phyloP scores from a whole-genome alignment of 2,888 invertebrate species.

The Lasioglossum calceatum region DNA sequence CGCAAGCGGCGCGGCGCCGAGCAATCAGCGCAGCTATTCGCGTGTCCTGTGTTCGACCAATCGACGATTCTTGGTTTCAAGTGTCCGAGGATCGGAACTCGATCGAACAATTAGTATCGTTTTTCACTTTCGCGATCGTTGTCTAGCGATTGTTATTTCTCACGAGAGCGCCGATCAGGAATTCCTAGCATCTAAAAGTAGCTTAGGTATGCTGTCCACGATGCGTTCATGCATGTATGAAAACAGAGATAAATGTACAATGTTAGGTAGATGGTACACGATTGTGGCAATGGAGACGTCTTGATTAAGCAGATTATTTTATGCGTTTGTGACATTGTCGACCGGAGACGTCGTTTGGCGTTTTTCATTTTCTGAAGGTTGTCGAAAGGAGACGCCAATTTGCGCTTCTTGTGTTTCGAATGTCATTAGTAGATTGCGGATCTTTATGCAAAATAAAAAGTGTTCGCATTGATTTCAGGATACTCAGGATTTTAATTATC shows the following conservation, averaged over 20 bases:
- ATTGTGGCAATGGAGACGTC: no score
- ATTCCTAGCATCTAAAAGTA: background rate
- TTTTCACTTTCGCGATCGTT: background rate
- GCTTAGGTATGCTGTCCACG: background rate
- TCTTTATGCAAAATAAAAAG: no score
- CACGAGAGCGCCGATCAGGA: background rate
- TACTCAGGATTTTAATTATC: no score
- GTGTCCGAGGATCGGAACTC: background rate
- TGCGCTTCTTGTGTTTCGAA: no score
- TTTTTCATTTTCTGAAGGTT: no score
- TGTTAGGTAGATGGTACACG: no score
- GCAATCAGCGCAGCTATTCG: constrained; percentile 26
- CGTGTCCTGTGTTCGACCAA: background rate
- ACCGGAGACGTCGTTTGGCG: no score
- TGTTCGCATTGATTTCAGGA: no score
- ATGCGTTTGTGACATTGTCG: no score
- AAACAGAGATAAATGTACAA: background rate
- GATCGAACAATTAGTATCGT: background rate
- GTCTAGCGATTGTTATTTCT: background rate
- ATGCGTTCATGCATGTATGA: background rate
- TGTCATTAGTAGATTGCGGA: no score
- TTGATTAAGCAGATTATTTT: no score
- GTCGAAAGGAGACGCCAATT: no score
- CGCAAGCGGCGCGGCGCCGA: background rate
- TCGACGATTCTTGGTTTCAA: background rate